phyloP scores from a whole-genome alignment of 2,113 vertebrate genomes.

The Condylura cristata region DNA sequence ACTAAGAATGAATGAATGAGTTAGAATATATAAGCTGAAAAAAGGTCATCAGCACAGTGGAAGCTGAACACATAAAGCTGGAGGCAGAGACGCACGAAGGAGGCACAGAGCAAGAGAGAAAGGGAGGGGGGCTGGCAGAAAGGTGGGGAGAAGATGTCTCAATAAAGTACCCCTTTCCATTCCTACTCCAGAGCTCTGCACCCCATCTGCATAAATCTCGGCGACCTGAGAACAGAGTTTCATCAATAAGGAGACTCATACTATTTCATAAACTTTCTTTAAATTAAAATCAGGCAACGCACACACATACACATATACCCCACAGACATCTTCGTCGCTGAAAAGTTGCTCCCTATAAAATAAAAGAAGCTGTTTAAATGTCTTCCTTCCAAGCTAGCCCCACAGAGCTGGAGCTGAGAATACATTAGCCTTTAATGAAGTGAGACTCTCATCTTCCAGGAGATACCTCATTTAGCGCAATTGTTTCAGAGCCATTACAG shows the following conservation, averaged over 20 bases:
- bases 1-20: not conserved
- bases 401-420: conserved; percentile 94
- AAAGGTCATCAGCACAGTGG: not conserved
- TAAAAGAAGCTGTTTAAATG: conserved; percentile 84
- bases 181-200: not conserved
- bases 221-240: conserved; percentile 38
- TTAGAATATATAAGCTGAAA: not conserved
- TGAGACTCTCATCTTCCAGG: conserved; percentile 98
- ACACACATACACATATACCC: conserved; percentile 65
- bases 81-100: not conserved
- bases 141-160: not conserved
- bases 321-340: conserved; percentile 62
- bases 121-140: not conserved
- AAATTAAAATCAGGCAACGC: conserved; percentile 75
- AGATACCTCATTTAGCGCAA: conserved; percentile 99
- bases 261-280: conserved; percentile 76
- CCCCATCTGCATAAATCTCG: not conserved
- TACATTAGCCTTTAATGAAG: conserved; percentile 99
- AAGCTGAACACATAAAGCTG: not conserved
- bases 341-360: conserved; percentile 79
- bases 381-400: conserved; percentile 83
- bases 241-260: conserved; percentile 42
- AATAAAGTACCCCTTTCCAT: not conserved
- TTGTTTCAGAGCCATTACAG: conserved; percentile 99
- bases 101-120: not conserved